Percentiles rank a stretch among this genome's conserved stretches.
Conservation (phyloP, 2,797 vertebrate species). For the Brachyalestes nurse region DNA sequence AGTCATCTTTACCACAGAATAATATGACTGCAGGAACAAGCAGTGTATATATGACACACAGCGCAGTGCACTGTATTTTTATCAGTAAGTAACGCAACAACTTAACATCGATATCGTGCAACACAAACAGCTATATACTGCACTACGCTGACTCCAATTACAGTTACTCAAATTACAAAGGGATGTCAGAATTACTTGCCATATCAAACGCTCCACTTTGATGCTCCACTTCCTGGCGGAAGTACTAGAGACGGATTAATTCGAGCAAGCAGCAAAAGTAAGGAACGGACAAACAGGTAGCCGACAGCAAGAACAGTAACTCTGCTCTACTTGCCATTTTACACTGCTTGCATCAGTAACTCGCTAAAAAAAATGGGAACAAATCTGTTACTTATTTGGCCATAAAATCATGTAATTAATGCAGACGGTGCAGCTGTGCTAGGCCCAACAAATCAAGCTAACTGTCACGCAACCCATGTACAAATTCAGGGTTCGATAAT, state of each 20-base stretch:
- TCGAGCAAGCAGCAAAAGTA: background rate
- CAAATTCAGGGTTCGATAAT: constrained; percentile 7
- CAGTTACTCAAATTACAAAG: background rate
- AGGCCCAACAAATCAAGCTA: constrained; percentile 1
- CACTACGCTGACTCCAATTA: background rate
- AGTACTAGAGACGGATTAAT: background rate
- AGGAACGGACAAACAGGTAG: too few species aligned
- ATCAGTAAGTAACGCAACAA: background rate
- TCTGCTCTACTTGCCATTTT: background rate
- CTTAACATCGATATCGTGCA: background rate
- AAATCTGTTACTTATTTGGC: background rate
- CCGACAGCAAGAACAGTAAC: background rate
- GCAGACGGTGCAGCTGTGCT: constrained; percentile 17
- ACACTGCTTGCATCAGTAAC: background rate
- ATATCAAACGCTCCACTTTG: background rate
- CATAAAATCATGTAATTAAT: background rate
- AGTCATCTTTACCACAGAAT: too few species aligned
- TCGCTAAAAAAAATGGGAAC: background rate
- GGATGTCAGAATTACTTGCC: background rate
- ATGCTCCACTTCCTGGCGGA: background rate
- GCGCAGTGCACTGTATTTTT: background rate
- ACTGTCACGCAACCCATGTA: background rate
- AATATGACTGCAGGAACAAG: background rate
- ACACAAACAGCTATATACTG: background rate
- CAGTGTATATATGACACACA: background rate